These are phyloP conservation scores for Drosophila borborema DNA, from an alignment of 2,888 invertebrate species.

Conservation along the genomic window DNA sequence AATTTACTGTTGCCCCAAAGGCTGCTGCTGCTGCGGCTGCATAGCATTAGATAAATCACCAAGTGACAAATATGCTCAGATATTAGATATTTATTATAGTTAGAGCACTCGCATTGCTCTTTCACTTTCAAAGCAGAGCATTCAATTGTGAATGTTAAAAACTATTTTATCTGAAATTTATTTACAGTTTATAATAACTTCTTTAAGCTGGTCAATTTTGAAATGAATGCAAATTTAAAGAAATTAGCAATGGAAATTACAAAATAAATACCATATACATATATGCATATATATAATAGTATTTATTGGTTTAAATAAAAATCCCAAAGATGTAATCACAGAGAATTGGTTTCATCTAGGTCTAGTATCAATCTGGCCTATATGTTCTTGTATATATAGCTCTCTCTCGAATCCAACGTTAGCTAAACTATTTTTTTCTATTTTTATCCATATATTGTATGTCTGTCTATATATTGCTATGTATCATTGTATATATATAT, in stretches of 20 bases:
- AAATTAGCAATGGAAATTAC: neutral
- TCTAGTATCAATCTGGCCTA: too few species aligned
- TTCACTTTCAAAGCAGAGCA: constrained; percentile 30
- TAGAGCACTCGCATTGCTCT: constrained; percentile 18
- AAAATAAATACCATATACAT: neutral
- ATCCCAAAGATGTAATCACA: neutral
- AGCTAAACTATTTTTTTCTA: too few species aligned
- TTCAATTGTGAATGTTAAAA: neutral
- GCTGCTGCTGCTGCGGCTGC: constrained; percentile 18
- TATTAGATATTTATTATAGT: constrained; percentile 37
- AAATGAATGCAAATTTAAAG: neutral
- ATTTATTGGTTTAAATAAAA: neutral
- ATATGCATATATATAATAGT: neutral
- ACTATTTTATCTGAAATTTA: neutral
- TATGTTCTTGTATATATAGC: too few species aligned
- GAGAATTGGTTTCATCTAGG: too few species aligned
- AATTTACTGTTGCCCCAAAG: constrained; percentile 46
- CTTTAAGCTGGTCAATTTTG: neutral
- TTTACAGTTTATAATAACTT: neutral
- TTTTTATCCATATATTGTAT: neutral
- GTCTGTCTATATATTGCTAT: neutral
- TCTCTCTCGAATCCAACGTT: too few species aligned
- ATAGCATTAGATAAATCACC: constrained; percentile 58
- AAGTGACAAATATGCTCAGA: constrained; percentile 57
- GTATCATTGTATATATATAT: too few species aligned